Conservation (phyloP, 1,140 invertebrate genomes). For the Metaphire vulgaris region DNA sequence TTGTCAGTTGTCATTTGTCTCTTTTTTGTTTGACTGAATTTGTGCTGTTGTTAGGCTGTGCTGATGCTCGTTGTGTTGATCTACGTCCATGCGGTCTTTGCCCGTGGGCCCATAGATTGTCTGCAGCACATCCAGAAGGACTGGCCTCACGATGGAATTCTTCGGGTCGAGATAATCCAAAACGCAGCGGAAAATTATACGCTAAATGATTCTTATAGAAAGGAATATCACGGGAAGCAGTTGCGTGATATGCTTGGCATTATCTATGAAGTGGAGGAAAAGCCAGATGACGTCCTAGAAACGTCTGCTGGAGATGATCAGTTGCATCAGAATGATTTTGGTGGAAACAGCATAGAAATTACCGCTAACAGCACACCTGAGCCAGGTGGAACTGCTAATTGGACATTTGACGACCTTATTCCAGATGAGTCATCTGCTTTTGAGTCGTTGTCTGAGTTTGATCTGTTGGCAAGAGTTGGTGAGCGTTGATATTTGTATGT, state of each 20-base stretch:
- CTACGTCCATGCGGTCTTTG: slow-evolving; percentile 92
- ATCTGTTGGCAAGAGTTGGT: not conserved
- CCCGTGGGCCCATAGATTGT: slow-evolving; percentile 85
- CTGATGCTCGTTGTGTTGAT: slow-evolving; percentile 80
- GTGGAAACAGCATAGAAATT: too few species aligned
- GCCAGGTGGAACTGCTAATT: too few species aligned
- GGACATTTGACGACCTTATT: too few species aligned
- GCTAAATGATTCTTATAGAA: slow-evolving; percentile 49
- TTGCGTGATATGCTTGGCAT: not conserved
- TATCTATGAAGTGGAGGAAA: not conserved
- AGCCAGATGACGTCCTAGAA: not conserved
- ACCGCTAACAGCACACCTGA: too few species aligned
- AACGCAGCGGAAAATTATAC: slow-evolving; percentile 56
- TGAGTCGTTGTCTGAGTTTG: not conserved
- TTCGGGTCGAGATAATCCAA: slow-evolving; percentile 87
- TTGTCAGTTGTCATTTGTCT: not conserved
- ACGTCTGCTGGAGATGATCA: too few species aligned
- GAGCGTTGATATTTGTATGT: too few species aligned
- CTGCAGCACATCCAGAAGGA: slow-evolving; percentile 76
- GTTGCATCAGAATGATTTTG: too few species aligned
- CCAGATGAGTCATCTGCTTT: too few species aligned
- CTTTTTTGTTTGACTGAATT: slow-evolving; percentile 27
- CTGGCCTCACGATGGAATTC: slow-evolving; percentile 91
- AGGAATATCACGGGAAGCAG: slow-evolving; percentile 40
- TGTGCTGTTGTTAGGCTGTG: too few species aligned